These are phyloP conservation scores for Phania funesta DNA, from an alignment of 2,888 invertebrate genomes.

Conservation along the genomic window DNA sequence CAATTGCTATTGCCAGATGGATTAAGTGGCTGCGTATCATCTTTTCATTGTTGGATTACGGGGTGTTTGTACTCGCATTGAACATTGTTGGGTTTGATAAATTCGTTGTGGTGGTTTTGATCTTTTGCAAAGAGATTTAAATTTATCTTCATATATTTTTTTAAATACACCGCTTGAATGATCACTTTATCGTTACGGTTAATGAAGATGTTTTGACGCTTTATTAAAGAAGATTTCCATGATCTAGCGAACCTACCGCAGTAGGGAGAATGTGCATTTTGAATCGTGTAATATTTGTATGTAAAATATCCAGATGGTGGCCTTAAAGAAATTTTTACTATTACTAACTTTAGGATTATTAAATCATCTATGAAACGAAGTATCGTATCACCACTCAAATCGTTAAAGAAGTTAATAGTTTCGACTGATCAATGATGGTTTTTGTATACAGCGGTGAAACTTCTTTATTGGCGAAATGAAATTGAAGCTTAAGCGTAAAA, in stretches of 20 bases:
- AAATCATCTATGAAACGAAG: too few species aligned
- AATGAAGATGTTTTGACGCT: conserved; percentile 45
- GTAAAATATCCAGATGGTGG: not conserved
- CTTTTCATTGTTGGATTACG: conserved; percentile 27
- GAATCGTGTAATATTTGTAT: not conserved
- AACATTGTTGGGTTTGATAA: not conserved
- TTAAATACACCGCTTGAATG: not conserved
- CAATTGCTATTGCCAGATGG: conserved; percentile 47
- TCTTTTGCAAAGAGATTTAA: conserved; percentile 48
- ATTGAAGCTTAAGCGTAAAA: too few species aligned
- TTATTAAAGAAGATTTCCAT: conserved; percentile 39
- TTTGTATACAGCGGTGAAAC: too few species aligned
- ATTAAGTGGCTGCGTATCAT: conserved; percentile 40
- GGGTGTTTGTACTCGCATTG: conserved; percentile 21
- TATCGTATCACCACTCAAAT: too few species aligned
- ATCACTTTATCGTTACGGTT: conserved; percentile 16
- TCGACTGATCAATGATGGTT: too few species aligned
- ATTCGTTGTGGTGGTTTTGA: conserved; percentile 62
- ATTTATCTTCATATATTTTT: not conserved
- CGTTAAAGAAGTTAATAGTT: too few species aligned
- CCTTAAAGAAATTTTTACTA: not conserved
- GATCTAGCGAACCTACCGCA: conserved; percentile 7
- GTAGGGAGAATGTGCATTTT: not conserved
- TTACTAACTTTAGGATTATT: not conserved
- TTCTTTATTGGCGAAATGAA: too few species aligned